Base-by-base conservation (phyloP, 2,888 invertebrate species). In the Halictus quadricinctus region DNA sequence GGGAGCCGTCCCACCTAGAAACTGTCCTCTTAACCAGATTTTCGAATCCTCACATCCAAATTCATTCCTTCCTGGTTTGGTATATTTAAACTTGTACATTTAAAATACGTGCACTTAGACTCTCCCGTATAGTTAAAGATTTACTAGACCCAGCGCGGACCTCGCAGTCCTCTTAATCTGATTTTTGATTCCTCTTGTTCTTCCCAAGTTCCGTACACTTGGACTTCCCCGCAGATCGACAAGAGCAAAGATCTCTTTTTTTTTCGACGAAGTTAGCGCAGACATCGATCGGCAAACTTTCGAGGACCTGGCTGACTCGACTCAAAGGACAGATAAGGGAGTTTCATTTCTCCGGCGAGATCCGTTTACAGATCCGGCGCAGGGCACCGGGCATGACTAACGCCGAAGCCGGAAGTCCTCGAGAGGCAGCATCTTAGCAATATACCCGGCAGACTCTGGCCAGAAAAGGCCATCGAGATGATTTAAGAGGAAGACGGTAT, bases 401-500 rank as follows among this genome's bases (percentile, higher is more conserved):
- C 54, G 18, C 43, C 29, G 18, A 48, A 75, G 43, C 46, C 75
- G 41, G 25, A 66, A 78, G 60, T 72, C 70, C 43, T 70, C 41
- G 3, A 58, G 58, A n/a, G n/a, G 66, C 69, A 74, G 21, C 48
- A 73, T 75, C 48, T 80, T 83, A 85, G 83, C 80, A 79, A 76
- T 87, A 76, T 73, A 78, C 46, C 46, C 13, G 69, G 48, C 74
- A 15, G 43, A 75, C 15, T 66, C 50, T 15, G 13, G 72, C 58
- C 74, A 46, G 64, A 80, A 43, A 80, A n/a, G 80, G 86, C 84
- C 88, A 72, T 48, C 66, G 21, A 80, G 87, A 92, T 92, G 91
- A 92, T 92, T 93, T 91, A 91, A 91, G 89, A 85, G 85, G 81
- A 87, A 73, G 81, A 76, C 82, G 85, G 80, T 80, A 86, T 87